These are phyloP conservation scores for Metellina segmentata DNA, from an alignment of 2,888 invertebrate species.

Conservation along the genomic window DNA sequence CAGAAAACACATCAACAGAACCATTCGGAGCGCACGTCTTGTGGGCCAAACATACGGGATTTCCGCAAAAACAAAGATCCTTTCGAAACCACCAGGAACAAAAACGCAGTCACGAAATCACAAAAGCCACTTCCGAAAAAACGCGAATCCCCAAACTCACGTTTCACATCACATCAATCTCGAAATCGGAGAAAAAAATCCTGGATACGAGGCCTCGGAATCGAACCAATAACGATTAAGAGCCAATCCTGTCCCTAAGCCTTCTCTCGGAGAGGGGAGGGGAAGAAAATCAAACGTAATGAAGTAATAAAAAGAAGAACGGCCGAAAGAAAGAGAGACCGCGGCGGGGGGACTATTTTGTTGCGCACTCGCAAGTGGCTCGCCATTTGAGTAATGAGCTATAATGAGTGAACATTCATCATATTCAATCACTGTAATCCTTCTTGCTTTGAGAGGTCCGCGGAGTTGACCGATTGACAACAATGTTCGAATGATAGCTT, in stretches of 20 bases:
- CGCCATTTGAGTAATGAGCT: constrained; percentile 75
- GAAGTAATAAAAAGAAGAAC: constrained; percentile 3
- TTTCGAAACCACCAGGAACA: neutral
- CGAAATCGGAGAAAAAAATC: neutral
- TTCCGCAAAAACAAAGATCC: neutral
- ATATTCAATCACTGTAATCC: constrained; percentile 75
- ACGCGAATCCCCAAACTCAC: constrained; percentile 1
- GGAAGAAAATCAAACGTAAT: constrained; percentile 6
- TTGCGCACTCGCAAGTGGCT: constrained; percentile 67
- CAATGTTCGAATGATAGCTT: constrained; percentile 62
- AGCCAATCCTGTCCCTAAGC: constrained; percentile 32
- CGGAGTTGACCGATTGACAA: constrained; percentile 67
- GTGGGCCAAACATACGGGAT: no score
- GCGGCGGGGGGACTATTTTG: constrained; percentile 46
- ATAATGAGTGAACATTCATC: constrained; percentile 74
- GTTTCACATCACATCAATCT: constrained; percentile 67
- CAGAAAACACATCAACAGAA: no score
- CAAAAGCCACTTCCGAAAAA: neutral
- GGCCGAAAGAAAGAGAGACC: neutral
- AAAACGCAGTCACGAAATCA: neutral
- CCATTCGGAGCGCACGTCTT: no score
- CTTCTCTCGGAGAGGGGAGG: no score
- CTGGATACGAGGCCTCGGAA: constrained; percentile 17
- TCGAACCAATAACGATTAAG: constrained; percentile 63
- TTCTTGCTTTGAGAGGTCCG: constrained; percentile 45